Percentiles rank a stretch among this genome's conserved stretches.
Conservation (phyloP, 2,888 invertebrate genomes). For the Hylaea fasciaria region DNA sequence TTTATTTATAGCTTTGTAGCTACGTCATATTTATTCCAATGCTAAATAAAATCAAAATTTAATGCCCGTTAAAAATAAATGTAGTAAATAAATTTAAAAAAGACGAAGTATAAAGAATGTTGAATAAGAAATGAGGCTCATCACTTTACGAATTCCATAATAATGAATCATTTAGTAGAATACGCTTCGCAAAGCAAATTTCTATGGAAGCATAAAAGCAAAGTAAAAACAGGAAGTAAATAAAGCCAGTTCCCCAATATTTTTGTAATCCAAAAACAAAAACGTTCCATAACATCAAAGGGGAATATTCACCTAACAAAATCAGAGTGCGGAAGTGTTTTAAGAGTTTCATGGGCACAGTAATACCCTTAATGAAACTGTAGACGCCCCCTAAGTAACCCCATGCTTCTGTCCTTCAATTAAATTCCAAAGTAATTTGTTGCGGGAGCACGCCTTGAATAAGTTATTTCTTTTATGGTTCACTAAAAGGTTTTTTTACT, state of each 20-base stretch:
- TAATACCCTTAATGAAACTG: conserved; percentile 60
- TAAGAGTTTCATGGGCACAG: conserved; percentile 44
- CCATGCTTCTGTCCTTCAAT: conserved; percentile 56
- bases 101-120: too few relatives aligned
- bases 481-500: conserved; percentile 36
- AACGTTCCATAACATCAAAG: conserved; percentile 38
- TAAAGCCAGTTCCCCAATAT: conserved; percentile 3
- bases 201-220: not conserved
- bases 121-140: too few relatives aligned
- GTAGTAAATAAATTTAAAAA: too few relatives aligned
- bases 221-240: conserved; percentile 6
- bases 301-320: conserved; percentile 40
- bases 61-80: too few relatives aligned
- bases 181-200: not conserved
- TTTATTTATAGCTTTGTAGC: too few relatives aligned
- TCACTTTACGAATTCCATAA: too few relatives aligned
- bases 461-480: conserved; percentile 37
- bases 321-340: conserved; percentile 46
- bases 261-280: conserved; percentile 21
- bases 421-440: conserved; percentile 49
- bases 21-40: too few relatives aligned
- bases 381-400: conserved; percentile 47
- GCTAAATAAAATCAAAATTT: too few relatives aligned
- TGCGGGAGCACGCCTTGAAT: conserved; percentile 40
- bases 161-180: too few relatives aligned